Percentiles rank a stretch among this genome's conserved stretches.
phyloP scores from a whole-genome alignment of 2,797 vertebrate species.

The Schizopygopsis malacanthus region DNA sequence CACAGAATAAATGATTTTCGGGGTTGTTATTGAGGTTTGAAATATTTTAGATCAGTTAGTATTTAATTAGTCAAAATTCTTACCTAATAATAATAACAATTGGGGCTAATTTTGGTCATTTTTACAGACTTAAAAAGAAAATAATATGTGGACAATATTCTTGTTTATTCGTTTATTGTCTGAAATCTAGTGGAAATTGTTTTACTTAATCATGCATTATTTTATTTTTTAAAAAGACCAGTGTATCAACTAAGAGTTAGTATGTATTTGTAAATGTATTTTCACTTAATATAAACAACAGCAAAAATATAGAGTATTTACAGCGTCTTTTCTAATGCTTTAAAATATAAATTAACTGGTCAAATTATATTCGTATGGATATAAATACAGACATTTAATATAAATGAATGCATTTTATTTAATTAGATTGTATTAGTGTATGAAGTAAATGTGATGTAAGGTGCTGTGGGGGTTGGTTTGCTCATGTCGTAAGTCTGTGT shows the following conservation, averaged over 20 bases:
- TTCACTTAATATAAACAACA: background rate
- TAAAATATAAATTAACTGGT: background rate
- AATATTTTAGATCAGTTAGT: background rate
- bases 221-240: background rate
- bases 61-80: background rate
- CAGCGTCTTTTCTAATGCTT: background rate
- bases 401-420: background rate
- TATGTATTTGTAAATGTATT: background rate
- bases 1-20: background rate
- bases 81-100: background rate
- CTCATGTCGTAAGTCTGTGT: background rate
- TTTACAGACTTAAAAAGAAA: background rate
- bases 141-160: background rate
- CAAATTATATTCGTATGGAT: background rate
- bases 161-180: background rate
- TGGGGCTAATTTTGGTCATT: background rate
- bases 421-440: background rate
- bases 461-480: background rate
- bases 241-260: background rate
- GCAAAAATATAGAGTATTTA: background rate
- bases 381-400: background rate
- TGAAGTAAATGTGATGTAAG: background rate
- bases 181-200: background rate
- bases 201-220: background rate
- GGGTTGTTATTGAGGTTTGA: background rate